Evolutionary conservation across 35 echinoderm and acorn worm species (phyloP).

Genomic region (Lytechinus variegatus): DNA sequence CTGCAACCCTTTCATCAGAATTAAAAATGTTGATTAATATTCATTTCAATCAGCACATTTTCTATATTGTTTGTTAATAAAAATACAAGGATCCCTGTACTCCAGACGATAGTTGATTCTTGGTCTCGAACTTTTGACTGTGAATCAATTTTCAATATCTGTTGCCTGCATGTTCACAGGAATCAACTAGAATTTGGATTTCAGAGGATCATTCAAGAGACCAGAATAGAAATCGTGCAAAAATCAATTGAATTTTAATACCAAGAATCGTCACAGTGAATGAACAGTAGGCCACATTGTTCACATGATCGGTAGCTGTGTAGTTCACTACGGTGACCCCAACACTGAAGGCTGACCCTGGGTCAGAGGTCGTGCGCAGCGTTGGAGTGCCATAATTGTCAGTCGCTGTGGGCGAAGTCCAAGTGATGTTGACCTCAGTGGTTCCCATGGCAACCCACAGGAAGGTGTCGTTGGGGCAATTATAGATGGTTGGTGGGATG

Average conservation of each 20-base stretch:
- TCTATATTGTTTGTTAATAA: too few species aligned
- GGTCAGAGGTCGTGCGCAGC: not conserved
- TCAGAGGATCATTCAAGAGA: too few species aligned
- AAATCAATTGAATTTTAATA: not conserved
- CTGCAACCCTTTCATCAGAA: too few species aligned
- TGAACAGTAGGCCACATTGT: constrained; percentile 52
- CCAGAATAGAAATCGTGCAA: too few species aligned
- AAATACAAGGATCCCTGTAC: too few species aligned
- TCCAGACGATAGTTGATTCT: too few species aligned
- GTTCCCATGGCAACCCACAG: not conserved
- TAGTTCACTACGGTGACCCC: constrained; percentile 41
- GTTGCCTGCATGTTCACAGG: too few species aligned
- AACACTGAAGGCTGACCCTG: constrained; percentile 37
- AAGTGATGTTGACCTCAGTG: not conserved
- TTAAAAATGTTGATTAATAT: too few species aligned
- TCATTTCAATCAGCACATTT: too few species aligned
- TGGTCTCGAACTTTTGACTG: too few species aligned
- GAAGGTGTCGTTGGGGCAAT: constrained; percentile 34
- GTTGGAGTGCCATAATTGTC: constrained; percentile 48
- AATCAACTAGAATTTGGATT: too few species aligned
- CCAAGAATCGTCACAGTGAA: constrained; percentile 55
- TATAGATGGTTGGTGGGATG: not conserved
- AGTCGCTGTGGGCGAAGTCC: constrained; percentile 48
- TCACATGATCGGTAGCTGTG: constrained; percentile 31
- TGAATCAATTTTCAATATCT: too few species aligned